phyloP scores from a whole-genome alignment of 2,888 invertebrate species.

The Tiphia femorata region DNA sequence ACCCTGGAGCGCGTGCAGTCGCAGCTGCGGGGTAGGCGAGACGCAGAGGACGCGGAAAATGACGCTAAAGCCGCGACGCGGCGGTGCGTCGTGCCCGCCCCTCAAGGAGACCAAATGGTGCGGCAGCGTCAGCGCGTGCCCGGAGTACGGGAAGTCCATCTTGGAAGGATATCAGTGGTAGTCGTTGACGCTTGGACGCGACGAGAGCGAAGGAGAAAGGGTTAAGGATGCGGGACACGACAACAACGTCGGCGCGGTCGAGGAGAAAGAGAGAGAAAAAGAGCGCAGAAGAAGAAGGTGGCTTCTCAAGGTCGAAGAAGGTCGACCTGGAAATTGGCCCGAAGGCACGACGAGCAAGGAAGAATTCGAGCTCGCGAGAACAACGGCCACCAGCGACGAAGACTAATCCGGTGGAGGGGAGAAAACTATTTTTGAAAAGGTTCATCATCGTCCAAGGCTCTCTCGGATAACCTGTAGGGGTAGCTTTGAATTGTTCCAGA shows the following conservation, averaged over 20 bases:
- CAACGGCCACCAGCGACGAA: too few species aligned
- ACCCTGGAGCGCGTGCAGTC: constrained; percentile 88
- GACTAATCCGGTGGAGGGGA: too few species aligned
- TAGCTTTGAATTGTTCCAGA: too few species aligned
- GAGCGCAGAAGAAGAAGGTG: constrained; percentile 6
- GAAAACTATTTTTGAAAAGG: too few species aligned
- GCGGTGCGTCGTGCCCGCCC: constrained; percentile 87
- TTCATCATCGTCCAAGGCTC: too few species aligned
- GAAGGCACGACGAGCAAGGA: constrained; percentile 10
- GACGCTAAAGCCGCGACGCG: constrained; percentile 81
- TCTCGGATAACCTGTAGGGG: too few species aligned
- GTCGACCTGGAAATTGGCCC: too few species aligned
- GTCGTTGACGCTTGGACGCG: constrained; percentile 13
- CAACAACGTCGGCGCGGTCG: background rate
- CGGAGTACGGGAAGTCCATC: constrained; percentile 57
- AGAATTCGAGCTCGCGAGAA: too few species aligned
- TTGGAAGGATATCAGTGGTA: constrained; percentile 55
- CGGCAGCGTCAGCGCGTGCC: constrained; percentile 80
- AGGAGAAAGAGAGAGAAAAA: background rate
- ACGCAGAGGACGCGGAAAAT: constrained; percentile 85
- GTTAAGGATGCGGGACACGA: background rate
- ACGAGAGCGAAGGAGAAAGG: background rate
- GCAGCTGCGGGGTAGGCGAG: constrained; percentile 91
- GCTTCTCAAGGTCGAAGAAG: too few species aligned
- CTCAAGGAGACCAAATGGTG: constrained; percentile 91